phyloP scores from a whole-genome alignment of 1,140 invertebrate species.

The Drosophila willistoni region DNA sequence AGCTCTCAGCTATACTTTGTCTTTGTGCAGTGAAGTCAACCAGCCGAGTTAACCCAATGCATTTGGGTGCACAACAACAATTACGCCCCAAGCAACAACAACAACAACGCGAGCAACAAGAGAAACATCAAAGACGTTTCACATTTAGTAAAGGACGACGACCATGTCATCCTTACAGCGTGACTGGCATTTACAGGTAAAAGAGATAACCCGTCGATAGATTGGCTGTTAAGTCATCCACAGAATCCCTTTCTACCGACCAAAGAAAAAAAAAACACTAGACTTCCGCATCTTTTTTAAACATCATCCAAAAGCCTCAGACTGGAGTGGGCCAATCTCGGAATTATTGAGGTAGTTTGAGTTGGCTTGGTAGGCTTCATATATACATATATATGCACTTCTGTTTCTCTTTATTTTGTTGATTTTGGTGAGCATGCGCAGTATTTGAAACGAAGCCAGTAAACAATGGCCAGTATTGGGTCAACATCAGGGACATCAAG shows the following conservation, averaged over 20 bases:
- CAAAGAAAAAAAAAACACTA: too few species aligned
- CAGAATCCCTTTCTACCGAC: background rate
- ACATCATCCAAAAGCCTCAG: background rate
- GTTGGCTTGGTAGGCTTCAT: slow-evolving; percentile 24
- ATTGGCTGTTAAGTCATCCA: too few species aligned
- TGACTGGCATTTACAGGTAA: slow-evolving; percentile 85
- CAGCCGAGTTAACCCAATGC: slow-evolving; percentile 83
- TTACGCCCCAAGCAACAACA: slow-evolving; percentile 81
- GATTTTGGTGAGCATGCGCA: slow-evolving; percentile 71
- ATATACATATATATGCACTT: background rate
- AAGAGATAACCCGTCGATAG: too few species aligned
- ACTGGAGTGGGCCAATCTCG: slow-evolving; percentile 56
- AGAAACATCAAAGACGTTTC: slow-evolving; percentile 80
- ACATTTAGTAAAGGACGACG: slow-evolving; percentile 82
- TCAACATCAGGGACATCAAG: slow-evolving; percentile 30
- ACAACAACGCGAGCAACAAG: slow-evolving; percentile 83
- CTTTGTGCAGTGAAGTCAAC: slow-evolving; percentile 39
- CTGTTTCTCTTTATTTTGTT: background rate
- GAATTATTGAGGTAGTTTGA: slow-evolving; percentile 71
- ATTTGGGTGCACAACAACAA: slow-evolving; percentile 83
- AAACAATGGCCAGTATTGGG: slow-evolving; percentile 49
- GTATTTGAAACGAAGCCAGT: background rate
- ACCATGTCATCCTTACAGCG: slow-evolving; percentile 86
- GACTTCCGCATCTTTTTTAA: slow-evolving; percentile 5
- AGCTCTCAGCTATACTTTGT: slow-evolving; percentile 39